A percentile compares a stretch with the other conserved stretches of the same genome.
These are phyloP conservation scores for Caenorhabditis macrosperma DNA, from an alignment of 2,888 invertebrate genomes.

Conservation along the genomic window DNA sequence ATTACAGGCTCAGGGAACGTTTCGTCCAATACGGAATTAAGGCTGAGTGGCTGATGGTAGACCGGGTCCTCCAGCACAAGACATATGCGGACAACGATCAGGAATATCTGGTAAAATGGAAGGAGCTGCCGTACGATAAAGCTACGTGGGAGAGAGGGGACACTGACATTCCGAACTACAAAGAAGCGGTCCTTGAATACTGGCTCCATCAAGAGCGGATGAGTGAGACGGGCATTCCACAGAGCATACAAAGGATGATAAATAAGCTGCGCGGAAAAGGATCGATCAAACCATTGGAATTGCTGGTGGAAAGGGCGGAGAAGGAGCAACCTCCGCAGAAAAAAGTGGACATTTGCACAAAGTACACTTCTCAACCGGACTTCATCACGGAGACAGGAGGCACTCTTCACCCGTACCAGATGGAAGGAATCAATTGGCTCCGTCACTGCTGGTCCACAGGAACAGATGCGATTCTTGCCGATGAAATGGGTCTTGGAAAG, in stretches of 20 bases:
- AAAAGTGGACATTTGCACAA: constrained; percentile 89
- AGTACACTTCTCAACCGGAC: constrained; percentile 93
- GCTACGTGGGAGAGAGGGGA: constrained; percentile 98
- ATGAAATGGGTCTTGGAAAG: constrained; percentile 89
- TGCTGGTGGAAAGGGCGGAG: constrained; percentile 83
- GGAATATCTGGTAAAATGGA: constrained; percentile 96
- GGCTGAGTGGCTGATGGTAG: constrained; percentile 94
- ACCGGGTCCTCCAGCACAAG: constrained; percentile 94
- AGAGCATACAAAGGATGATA: constrained; percentile 75
- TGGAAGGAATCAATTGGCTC: constrained; percentile 84
- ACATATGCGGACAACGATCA: constrained; percentile 81
- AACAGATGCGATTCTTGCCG: constrained; percentile 97
- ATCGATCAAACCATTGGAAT: constrained; percentile 82
- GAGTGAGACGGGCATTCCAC: constrained; percentile 87
- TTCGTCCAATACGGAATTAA: constrained; percentile 93
- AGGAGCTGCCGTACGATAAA: constrained; percentile 95
- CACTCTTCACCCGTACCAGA: constrained; percentile 96
- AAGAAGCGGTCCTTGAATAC: constrained; percentile 90
- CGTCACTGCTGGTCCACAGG: constrained; percentile 84
- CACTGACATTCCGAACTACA: constrained; percentile 86
- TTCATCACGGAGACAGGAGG: constrained; percentile 94
- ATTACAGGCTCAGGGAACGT: constrained; percentile 82
- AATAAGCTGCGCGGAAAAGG: constrained; percentile 67
- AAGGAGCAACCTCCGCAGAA: no score
- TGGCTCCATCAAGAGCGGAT: constrained; percentile 84